Evolutionary conservation across 1,140 invertebrate species (phyloP), one percentile per base, ranked within the genome.

Genomic region (Delia radicum): DNA sequence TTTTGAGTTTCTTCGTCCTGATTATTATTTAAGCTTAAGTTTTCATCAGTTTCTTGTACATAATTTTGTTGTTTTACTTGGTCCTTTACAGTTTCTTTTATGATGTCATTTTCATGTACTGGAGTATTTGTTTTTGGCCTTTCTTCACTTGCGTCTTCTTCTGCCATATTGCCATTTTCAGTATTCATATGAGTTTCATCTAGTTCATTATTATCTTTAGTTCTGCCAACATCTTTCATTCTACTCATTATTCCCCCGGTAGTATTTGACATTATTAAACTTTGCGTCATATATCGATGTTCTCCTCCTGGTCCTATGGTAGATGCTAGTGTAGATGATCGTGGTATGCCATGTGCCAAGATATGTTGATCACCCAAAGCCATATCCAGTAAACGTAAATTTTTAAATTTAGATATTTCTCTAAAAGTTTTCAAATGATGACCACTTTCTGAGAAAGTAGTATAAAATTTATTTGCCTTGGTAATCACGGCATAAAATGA

Each of bases 391-490:
- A 86, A 61, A 0, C 83, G 79, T 6, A 86, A 76, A 74, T 85
- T 83, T 71, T 84, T 86, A 61, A 86, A 85, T 77, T 86, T 86
- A 10, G 84, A 85, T 28, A 86, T 86, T 74, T 86, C 84, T n/a
- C 84, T 81, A 74, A 86, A 86, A n/a, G 83, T 85, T 74, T 86
- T 86, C 74, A 86, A 75, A 77, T 86, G 84, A 74, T 86, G 84
- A 10, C 84, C 84, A 42, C 83, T 85, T 74, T 86, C 84, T 33
- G 84, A 86, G 62, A 86, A 86, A 3, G 84, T 86, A 3, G 84
- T 86, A 21, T 85, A 83, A 73, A 86, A 85, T 73, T 85, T 84
- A 77, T 86, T 82, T 0, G 82, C 84, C 75, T 83, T 86, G 55
- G 81, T 86, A 1, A 86, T 74, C n/a, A 81, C 84, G 3, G 80